Conservation (phyloP, 2,797 vertebrate species). For the Momotus momota region DNA sequence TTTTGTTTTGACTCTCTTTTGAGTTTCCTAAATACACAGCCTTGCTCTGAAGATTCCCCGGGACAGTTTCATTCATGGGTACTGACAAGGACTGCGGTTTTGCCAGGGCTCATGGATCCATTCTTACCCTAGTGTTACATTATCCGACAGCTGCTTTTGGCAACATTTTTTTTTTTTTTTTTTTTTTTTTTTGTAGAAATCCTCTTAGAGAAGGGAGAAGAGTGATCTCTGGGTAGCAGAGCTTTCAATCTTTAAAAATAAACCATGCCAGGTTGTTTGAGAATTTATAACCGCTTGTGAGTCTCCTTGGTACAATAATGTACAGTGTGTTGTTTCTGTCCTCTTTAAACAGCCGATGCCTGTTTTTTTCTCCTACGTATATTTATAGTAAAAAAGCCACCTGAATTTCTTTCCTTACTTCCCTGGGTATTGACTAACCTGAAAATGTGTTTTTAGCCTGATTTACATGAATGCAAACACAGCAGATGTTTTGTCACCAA, state of each 20-base stretch:
- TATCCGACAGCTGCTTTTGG: constrained; percentile 49
- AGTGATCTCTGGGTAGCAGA: background rate
- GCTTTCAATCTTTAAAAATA: constrained; percentile 24
- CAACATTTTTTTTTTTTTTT: background rate
- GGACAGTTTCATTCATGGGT: constrained; percentile 64
- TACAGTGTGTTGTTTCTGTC: background rate
- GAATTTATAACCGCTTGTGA: constrained; percentile 16
- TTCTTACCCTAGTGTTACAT: constrained; percentile 51
- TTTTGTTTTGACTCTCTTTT: constrained; percentile 70
- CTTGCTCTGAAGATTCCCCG: constrained; percentile 37
- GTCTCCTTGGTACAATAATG: background rate
- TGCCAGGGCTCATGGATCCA: constrained; percentile 16
- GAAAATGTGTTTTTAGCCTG: background rate
- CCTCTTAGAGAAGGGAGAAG: constrained; percentile 27
- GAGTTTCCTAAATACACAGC: constrained; percentile 61
- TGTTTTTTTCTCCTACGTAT: background rate
- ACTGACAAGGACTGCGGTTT: constrained; percentile 48
- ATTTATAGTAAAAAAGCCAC: background rate
- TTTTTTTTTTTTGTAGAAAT: background rate
- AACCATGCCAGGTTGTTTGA: background rate
- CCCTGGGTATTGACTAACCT: background rate
- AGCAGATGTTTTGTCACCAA: background rate
- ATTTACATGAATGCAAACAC: background rate
- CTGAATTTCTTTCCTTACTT: background rate
- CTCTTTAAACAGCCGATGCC: background rate